These are phyloP conservation scores for Cephus spinipes DNA, from an alignment of 2,888 invertebrate genomes.

Conservation along the genomic window DNA sequence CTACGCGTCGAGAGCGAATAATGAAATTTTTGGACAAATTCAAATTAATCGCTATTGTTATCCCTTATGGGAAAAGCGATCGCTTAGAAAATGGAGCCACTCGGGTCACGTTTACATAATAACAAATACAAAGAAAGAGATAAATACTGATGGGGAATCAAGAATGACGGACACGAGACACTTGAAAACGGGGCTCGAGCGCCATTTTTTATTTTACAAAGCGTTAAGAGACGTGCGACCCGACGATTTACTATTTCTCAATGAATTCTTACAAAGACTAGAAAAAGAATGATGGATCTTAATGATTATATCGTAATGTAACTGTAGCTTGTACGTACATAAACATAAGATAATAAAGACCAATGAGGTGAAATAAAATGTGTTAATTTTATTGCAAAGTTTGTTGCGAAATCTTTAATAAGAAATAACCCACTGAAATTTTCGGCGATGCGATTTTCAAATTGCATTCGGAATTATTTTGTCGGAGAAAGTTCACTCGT, in stretches of 20 bases:
- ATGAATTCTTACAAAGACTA: slow-evolving; percentile 14
- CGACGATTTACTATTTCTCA: slow-evolving; percentile 10
- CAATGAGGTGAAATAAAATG: background rate
- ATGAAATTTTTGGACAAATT: background rate
- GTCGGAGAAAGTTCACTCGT: too few species aligned
- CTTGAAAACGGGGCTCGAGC: background rate
- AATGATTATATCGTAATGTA: slow-evolving; percentile 14
- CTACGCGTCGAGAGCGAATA: background rate
- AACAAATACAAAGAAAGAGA: background rate
- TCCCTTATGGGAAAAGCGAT: background rate
- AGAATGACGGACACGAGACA: background rate
- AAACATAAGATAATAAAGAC: slow-evolving; percentile 8
- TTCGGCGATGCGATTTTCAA: too few species aligned
- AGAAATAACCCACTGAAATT: too few species aligned
- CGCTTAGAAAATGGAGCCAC: background rate
- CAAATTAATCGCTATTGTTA: background rate
- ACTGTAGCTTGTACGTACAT: slow-evolving; percentile 12
- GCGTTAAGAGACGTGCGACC: background rate
- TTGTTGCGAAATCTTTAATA: too few species aligned
- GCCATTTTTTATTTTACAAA: background rate
- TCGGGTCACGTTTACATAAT: background rate
- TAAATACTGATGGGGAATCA: background rate
- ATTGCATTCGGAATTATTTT: too few species aligned
- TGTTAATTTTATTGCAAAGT: background rate
- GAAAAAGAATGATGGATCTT: slow-evolving; percentile 16